Evolutionary conservation across 64 coral and sea anemone genomes (phyloP), one percentile per base, ranked within the genome.

Genomic region (Catalaphyllia jardinei): DNA sequence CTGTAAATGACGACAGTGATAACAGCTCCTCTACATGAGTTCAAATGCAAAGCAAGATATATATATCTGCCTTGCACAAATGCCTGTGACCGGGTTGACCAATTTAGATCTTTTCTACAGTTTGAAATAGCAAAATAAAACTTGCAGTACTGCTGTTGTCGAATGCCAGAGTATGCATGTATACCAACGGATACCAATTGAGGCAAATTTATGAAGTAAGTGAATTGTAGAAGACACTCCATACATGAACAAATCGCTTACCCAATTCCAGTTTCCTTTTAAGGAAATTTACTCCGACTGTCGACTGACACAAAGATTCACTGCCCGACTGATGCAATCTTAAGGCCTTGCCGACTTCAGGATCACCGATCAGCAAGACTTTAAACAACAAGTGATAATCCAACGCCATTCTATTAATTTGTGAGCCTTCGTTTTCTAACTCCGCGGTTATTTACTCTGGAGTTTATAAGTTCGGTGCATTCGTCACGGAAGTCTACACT

Each of bases 311-410:
- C 10, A 38, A 17, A 4, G 62, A 49, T 27, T 65, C 7, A 1
- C 38, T 60, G 30, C 24, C 61, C 0, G 60, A 27, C 11, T 60
- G 62, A 50, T 50, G 61, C 5, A 71, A 20, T 10, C 71, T 1
- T 8, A 35, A 62, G 15, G 62, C 19, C 4, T 27, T 71, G 0
- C 81, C 60, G 8, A 84, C 31, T 49, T 84, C 62, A 6, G 63
- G 17, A 50, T 84, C 62, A 10, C 81, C 81, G 4, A 84, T 62
- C 2, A 84, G 33, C 19, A 84, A 33, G 24, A 84, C 49, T 84
- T 84, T 84, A 63, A 84, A 84, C 60, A 84, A 24, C 81, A 84
- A 84, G 24, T 84, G 81, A 84, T 84, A 84, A 71, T 51, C 71
- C 62, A 84, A 25, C 33, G 65, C 81, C 81, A 84, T 84, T n/a